phyloP scores from a whole-genome alignment of 2,888 invertebrate genomes.

The Apotomis capreana region DNA sequence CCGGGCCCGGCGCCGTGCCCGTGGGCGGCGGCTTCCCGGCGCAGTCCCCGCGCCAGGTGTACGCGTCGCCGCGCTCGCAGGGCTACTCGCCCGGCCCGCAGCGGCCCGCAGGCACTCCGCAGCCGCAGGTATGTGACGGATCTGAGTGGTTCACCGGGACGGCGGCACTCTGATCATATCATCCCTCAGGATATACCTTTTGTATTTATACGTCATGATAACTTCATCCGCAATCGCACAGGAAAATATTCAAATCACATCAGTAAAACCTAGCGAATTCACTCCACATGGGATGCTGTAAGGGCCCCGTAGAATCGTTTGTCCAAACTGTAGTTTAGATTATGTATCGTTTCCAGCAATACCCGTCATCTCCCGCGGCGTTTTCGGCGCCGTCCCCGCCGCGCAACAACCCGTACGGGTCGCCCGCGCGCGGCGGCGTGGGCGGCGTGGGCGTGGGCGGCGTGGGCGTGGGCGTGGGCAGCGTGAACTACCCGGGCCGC shows the following conservation, averaged over 20 bases:
- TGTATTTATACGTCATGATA: too few relatives aligned
- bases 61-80: slow-evolving; percentile 74
- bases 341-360: slow-evolving; percentile 54
- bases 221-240: too few relatives aligned
- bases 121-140: slow-evolving; percentile 55
- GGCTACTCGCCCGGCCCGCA: slow-evolving; percentile 69
- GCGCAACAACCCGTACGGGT: slow-evolving; percentile 53
- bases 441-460: slow-evolving; percentile 43
- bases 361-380: slow-evolving; percentile 66
- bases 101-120: slow-evolving; percentile 64
- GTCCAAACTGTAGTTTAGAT: too few relatives aligned
- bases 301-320: too few relatives aligned
- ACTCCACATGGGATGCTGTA: too few relatives aligned
- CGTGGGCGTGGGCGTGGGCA: slow-evolving; percentile 46
- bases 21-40: slow-evolving; percentile 53
- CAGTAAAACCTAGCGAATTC: too few relatives aligned
- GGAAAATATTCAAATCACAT: too few relatives aligned
- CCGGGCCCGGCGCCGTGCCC: slow-evolving; percentile 44
- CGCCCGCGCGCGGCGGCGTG: slow-evolving; percentile 55
- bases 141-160: too few relatives aligned
- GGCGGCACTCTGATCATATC: too few relatives aligned
- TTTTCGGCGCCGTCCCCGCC: slow-evolving; percentile 60
- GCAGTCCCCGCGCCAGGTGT: slow-evolving; percentile 69
- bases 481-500: slow-evolving; percentile 62
- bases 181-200: too few relatives aligned